These are phyloP conservation scores for Pandemis cinnamomeana DNA, from an alignment of 2,888 invertebrate species.

Conservation along the genomic window DNA sequence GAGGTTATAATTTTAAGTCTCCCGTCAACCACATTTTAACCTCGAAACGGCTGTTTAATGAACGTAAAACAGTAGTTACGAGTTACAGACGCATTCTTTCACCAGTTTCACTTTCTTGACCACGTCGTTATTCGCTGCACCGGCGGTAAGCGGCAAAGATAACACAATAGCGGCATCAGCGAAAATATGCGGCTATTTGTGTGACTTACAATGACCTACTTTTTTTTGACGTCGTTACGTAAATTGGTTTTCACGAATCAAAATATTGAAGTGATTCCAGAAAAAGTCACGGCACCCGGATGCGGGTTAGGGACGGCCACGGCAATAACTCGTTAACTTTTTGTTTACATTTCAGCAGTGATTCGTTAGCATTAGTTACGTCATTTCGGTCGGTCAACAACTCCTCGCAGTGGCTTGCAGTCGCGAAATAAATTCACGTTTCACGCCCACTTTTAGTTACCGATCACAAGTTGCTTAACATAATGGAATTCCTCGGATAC, in stretches of 20 bases:
- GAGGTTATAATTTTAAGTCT: conserved; percentile 21
- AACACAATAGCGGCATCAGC: conserved; percentile 23
- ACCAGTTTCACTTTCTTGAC: conserved; percentile 15
- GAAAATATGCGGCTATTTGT: conserved; percentile 32
- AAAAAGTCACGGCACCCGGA: conserved; percentile 24
- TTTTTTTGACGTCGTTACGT: conserved; percentile 22
- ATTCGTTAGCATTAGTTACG: conserved; percentile 28
- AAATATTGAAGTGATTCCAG: conserved; percentile 6
- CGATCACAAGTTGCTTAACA: background rate
- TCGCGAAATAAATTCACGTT: conserved; percentile 21
- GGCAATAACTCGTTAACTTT: conserved; percentile 13
- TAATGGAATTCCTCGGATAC: background rate
- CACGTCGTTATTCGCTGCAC: conserved; percentile 28
- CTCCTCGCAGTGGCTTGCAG: conserved; percentile 14
- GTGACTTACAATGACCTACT: conserved; percentile 28
- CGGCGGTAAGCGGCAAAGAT: conserved; percentile 9
- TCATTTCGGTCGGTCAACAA: conserved; percentile 33
- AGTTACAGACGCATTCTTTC: background rate
- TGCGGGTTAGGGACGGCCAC: conserved; percentile 3
- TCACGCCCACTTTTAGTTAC: conserved; percentile 10
- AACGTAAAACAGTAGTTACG: background rate
- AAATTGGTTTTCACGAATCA: background rate
- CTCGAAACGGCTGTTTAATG: background rate
- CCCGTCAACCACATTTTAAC: background rate
- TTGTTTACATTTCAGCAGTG: conserved; percentile 34